A percentile compares a stretch with the other conserved stretches of the same genome.
Conservation (phyloP, 2,113 vertebrate species). For the Paracyprichromis sp. region DNA sequence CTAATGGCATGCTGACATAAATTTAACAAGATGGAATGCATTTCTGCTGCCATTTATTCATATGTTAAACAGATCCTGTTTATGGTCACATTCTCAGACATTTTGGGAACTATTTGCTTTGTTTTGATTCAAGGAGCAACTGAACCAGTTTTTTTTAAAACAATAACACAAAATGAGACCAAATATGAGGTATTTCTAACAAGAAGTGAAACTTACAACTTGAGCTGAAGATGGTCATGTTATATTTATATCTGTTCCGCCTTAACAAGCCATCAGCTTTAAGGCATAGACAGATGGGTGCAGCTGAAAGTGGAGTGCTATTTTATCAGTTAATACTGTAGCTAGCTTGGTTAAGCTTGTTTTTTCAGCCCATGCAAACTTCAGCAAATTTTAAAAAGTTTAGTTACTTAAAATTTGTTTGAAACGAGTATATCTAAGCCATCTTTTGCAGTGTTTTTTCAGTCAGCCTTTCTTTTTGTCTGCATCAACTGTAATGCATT, state of each 20-base stretch:
- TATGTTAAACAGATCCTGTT: slow-evolving; percentile 44
- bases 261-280: neutral
- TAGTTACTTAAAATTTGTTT: neutral
- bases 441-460: neutral
- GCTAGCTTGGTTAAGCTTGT: neutral
- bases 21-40: slow-evolving; percentile 16
- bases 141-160: neutral
- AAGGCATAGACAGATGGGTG: neutral
- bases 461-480: neutral
- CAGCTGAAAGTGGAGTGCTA: neutral
- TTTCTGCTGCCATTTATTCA: slow-evolving; percentile 3
- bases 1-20: slow-evolving; percentile 43
- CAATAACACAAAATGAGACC: neutral
- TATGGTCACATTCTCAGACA: neutral
- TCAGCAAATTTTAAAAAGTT: neutral
- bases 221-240: neutral
- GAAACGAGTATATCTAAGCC: neutral
- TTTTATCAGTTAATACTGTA: neutral
- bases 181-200: neutral
- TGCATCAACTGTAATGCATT: neutral
- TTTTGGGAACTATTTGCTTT: neutral
- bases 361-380: neutral
- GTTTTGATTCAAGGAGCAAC: neutral
- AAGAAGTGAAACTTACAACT: neutral
- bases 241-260: neutral